Conservation (phyloP, 1,140 invertebrate species). For the Drosophila nannoptera region DNA sequence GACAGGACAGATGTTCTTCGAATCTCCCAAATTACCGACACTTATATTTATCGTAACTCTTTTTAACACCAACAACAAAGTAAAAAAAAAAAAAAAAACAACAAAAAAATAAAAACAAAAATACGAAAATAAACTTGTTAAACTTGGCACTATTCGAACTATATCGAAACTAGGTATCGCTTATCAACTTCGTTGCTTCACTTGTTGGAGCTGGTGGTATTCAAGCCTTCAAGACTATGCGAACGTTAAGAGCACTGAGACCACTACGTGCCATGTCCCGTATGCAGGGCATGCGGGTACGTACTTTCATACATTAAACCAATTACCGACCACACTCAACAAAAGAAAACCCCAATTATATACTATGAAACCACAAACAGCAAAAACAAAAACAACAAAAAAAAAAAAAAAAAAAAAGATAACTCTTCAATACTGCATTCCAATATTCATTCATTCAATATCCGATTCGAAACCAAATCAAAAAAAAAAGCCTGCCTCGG, state of each 20-base stretch:
- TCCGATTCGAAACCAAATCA: conserved; percentile 37
- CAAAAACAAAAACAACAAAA: conserved; percentile 38
- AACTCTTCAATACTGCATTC: conserved; percentile 29
- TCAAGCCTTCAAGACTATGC: conserved; percentile 99
- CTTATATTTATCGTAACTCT: conserved; percentile 36
- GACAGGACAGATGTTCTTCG: conserved; percentile 40
- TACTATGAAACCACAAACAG: too few relatives aligned
- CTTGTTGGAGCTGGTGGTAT: conserved; percentile 95
- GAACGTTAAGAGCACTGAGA: conserved; percentile 95
- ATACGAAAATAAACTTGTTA: conserved; percentile 52
- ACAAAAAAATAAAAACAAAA: conserved; percentile 8
- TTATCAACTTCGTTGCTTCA: conserved; percentile 97
- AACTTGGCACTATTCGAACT: conserved; percentile 77
- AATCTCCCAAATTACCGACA: conserved; percentile 28
- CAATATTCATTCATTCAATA: conserved; percentile 55
- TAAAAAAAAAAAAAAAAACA: conserved; percentile 7
- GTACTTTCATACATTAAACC: conserved; percentile 81
- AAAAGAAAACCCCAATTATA: conserved; percentile 30
- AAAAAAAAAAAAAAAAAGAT: conserved; percentile 30
- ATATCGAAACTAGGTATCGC: conserved; percentile 88
- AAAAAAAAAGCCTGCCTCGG: conserved; percentile 20
- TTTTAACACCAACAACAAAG: not conserved
- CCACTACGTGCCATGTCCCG: conserved; percentile 96
- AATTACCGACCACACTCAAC: conserved; percentile 39
- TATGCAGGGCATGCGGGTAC: conserved; percentile 99